Conservation (phyloP, 1,140 invertebrate genomes). For the Solen grandis region DNA sequence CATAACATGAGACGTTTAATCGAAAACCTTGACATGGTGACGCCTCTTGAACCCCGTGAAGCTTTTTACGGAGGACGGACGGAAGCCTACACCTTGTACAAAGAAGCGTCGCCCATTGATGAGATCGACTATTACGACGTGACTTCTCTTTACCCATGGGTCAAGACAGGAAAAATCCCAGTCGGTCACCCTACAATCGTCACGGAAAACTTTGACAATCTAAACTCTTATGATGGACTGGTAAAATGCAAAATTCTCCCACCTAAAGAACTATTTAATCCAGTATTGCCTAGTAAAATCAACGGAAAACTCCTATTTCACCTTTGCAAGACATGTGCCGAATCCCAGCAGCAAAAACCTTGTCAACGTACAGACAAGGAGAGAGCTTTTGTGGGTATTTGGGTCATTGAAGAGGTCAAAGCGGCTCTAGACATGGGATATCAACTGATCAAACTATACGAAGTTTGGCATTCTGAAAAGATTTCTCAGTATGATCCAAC, state of each 20-base stretch:
- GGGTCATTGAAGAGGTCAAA: background rate
- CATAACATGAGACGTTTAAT: background rate
- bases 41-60: constrained; percentile 2
- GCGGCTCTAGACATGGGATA: background rate
- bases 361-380: background rate
- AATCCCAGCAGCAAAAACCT: background rate
- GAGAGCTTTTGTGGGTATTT: background rate
- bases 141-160: constrained; percentile 6
- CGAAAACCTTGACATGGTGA: background rate
- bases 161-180: constrained; percentile 14
- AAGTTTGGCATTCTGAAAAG: constrained; percentile 4
- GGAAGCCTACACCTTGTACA: background rate
- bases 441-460: background rate
- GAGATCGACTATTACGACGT: constrained; percentile 19
- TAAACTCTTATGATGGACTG: background rate
- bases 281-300: background rate
- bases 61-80: constrained; percentile 12
- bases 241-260: constrained; percentile 11
- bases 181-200: background rate
- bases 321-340: constrained; percentile 1
- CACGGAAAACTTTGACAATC: background rate
- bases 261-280: background rate
- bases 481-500: background rate
- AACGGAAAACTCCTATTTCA: constrained; percentile 2
- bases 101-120: background rate